These are phyloP conservation scores for Limulus polyphemus DNA, from an alignment of 2,888 invertebrate genomes.

Conservation along the genomic window DNA sequence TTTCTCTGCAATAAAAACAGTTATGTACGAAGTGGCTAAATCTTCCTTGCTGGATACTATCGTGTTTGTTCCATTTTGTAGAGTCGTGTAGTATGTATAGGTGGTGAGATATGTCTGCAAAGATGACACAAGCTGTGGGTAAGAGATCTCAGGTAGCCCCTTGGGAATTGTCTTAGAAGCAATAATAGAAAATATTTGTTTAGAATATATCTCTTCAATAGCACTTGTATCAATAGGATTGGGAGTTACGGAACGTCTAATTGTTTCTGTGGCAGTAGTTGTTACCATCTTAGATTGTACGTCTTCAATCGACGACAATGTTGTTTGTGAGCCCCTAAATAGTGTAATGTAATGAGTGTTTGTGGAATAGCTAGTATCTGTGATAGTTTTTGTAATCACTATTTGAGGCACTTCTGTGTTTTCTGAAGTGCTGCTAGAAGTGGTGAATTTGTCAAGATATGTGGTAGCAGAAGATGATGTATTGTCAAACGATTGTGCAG, in stretches of 20 bases:
- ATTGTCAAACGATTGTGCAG: too few species aligned
- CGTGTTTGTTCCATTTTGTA: conserved; percentile 27
- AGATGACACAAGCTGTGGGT: conserved; percentile 25
- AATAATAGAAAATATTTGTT: neutral
- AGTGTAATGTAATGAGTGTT: conserved; percentile 68
- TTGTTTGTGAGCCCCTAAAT: conserved; percentile 51
- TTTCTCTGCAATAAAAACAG: conserved; percentile 24
- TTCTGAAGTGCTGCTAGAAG: neutral
- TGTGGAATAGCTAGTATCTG: conserved; percentile 62
- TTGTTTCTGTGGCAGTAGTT: conserved; percentile 8
- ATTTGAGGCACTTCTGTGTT: conserved; percentile 7
- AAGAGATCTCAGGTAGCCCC: neutral
- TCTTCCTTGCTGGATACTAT: conserved; percentile 26
- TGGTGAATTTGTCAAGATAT: neutral
- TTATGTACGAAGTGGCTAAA: conserved; percentile 25
- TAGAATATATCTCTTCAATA: neutral
- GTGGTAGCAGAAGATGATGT: too few species aligned
- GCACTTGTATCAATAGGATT: neutral
- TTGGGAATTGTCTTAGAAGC: neutral
- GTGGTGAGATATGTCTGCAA: conserved; percentile 27
- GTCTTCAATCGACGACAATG: conserved; percentile 28
- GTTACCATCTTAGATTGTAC: conserved; percentile 28
- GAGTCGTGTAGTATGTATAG: conserved; percentile 28
- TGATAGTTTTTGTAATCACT: conserved; percentile 12
- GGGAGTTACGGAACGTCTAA: too few species aligned